Evolutionary conservation across 2,888 invertebrate species (phyloP), one percentile per base, ranked within the genome.

Genomic region (Uropetala carovei): DNA sequence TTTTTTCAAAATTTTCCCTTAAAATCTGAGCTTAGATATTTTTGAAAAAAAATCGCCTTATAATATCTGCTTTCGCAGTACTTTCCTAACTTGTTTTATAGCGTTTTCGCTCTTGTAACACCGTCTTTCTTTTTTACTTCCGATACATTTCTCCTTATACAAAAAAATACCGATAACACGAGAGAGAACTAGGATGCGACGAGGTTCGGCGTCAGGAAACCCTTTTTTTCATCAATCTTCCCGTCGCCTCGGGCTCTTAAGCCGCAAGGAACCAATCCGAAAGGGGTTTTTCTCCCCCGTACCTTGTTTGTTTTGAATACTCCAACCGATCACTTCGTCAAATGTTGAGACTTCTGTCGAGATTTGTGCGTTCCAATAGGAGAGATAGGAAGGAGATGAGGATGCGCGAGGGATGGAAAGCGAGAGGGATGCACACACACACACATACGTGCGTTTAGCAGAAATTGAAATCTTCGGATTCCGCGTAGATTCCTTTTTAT

Each of bases 141-240:
- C 7, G 75, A 3, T 10, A 75, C 3, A 75, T 75, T 27, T 22
- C 27, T 75, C 75, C 27, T 22, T 75, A n/a, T 10, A 27, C 68
- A 22, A 8, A 22, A 22, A 75, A 75, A 10, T 8, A 11, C 9
- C 13, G 75, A 9, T 11, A 7, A 14, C 0, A n/a, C 8, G 22
- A 13, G 13, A 13, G 13, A 75, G 75, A 27, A 75, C 75, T 75
- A 22, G 75, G 22, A 75, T 75, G 8, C 75, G 75, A 27, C 8
- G 7, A 43, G 43, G 43, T 43, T 43, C 22, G 10, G 43, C 43
- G 43, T 22, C 9, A 75, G 22, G 22, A 27, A 75, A 27, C 27
- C 75, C 75, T 27, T 75, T 68, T n/a, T 68, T 68, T 75, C 27
- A 27, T 75, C 75, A 75, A 75, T 75, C 75, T 75, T 75, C 22